phyloP scores from a whole-genome alignment of 2,797 vertebrate species.

The Enteromius trimaculatus region DNA sequence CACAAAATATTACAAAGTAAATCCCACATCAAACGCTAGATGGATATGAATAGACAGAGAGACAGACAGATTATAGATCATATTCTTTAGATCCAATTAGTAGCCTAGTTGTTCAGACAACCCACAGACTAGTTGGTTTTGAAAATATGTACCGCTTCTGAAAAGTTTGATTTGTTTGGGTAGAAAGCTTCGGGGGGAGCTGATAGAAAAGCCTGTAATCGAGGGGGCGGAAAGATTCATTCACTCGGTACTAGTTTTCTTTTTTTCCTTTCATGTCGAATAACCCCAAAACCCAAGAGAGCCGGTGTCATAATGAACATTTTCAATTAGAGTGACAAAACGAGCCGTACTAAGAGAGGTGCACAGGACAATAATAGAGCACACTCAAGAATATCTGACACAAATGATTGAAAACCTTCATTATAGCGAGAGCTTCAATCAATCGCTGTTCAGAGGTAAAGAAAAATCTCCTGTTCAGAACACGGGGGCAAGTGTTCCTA shows the following conservation, averaged over 20 bases:
- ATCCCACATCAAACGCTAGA: neutral
- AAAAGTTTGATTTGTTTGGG: conserved; percentile 20
- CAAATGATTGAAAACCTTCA: conserved; percentile 57
- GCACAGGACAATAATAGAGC: conserved; percentile 55
- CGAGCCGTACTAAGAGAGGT: conserved; percentile 36
- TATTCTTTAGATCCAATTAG: neutral
- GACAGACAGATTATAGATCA: neutral
- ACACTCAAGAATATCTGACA: conserved; percentile 41
- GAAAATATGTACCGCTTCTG: conserved; percentile 18
- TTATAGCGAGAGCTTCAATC: conserved; percentile 51
- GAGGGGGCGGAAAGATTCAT: conserved; percentile 37
- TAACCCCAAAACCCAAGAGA: conserved; percentile 54
- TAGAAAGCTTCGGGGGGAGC: conserved; percentile 9
- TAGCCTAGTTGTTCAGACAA: conserved; percentile 1
- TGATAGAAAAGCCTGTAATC: conserved; percentile 30
- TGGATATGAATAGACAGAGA: neutral
- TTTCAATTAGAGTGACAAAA: conserved; percentile 61
- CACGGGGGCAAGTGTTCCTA: conserved; percentile 28
- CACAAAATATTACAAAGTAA: neutral
- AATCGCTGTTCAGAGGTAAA: conserved; percentile 54
- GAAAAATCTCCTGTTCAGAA: conserved; percentile 43
- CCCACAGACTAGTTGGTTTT: neutral
- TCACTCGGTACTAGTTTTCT: conserved; percentile 38
- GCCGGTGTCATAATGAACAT: conserved; percentile 59
- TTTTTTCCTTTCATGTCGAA: conserved; percentile 47